Percentiles rank a stretch among this genome's conserved stretches.
phyloP scores from a whole-genome alignment of 2,888 invertebrate species.

The Stramonita haemastoma region DNA sequence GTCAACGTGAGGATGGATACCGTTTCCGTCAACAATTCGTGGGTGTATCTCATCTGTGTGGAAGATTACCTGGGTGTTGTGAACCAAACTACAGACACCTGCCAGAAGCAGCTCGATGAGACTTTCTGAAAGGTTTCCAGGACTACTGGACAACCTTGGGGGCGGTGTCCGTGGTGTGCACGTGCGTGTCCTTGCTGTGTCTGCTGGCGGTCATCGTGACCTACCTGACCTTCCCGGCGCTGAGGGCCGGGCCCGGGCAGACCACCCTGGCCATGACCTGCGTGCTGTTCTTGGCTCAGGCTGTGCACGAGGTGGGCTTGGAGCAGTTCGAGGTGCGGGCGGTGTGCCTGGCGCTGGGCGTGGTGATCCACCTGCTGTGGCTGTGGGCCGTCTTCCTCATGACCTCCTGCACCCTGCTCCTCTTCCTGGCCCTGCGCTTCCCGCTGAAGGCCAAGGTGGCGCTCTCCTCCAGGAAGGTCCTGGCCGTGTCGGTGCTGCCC shows the following conservation, averaged over 20 bases:
- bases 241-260: conserved; percentile 51
- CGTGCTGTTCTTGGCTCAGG: conserved; percentile 51
- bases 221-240: conserved; percentile 45
- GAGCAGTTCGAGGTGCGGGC: conserved; percentile 28
- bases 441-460: conserved; percentile 6
- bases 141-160: conserved; percentile 36
- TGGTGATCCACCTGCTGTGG: conserved; percentile 54
- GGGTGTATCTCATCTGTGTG: conserved; percentile 12
- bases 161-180: conserved; percentile 40
- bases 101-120: background rate
- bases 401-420: conserved; percentile 54
- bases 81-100: background rate
- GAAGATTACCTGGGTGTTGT: background rate
- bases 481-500: conserved; percentile 17
- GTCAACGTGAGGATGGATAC: background rate
- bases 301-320: conserved; percentile 47
- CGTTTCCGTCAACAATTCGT: background rate
- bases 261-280: conserved; percentile 53
- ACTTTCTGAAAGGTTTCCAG: background rate
- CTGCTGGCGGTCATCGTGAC: conserved; percentile 51
- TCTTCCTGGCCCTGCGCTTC: conserved; percentile 46
- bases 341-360: conserved; percentile 50
- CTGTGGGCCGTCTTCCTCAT: conserved; percentile 52
- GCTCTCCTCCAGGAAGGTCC: conserved; percentile 3
- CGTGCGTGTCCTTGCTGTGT: conserved; percentile 49